phyloP scores from a whole-genome alignment of 2,797 vertebrate species.

The Pelobates cultripes region DNA sequence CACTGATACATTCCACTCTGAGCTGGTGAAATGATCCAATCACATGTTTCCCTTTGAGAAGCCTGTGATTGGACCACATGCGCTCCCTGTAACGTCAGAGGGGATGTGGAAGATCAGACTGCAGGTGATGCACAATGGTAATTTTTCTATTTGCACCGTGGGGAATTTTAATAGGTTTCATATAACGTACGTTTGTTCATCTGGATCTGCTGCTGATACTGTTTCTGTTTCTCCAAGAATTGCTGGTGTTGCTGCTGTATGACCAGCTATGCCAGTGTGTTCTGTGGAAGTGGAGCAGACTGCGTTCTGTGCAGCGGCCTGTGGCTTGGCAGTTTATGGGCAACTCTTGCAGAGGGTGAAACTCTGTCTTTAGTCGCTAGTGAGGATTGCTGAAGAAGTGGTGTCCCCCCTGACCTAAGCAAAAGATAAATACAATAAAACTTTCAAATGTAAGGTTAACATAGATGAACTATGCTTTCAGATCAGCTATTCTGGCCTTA shows the following conservation, averaged over 20 bases:
- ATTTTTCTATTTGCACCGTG: no score
- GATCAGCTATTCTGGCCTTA: no score
- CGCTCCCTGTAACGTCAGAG: no score
- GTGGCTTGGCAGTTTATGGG: constrained; percentile 93
- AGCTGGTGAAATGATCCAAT: no score
- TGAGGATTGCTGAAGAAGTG: constrained; percentile 89
- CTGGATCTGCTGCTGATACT: constrained; percentile 96
- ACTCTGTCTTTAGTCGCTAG: constrained; percentile 87
- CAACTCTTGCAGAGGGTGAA: constrained; percentile 76
- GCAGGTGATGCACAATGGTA: no score
- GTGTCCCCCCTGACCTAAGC: constrained; percentile 75
- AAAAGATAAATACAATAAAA: neutral
- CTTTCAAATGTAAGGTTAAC: no score
- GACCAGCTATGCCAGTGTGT: constrained; percentile 93
- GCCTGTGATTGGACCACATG: no score
- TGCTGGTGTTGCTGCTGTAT: constrained; percentile 98
- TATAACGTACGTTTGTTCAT: constrained; percentile 77
- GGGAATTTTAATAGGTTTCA: no score
- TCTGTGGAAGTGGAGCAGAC: constrained; percentile 95
- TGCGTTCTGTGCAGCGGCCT: constrained; percentile 94
- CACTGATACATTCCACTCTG: no score
- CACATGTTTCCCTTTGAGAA: no score
- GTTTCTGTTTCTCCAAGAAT: constrained; percentile 97
- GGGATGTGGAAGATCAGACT: no score
- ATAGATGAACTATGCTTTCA: no score